Percentiles rank a stretch among this genome's conserved stretches.
Evolutionary conservation across 2,888 invertebrate genomes (phyloP).

Genomic region (Oxytorus armatus): DNA sequence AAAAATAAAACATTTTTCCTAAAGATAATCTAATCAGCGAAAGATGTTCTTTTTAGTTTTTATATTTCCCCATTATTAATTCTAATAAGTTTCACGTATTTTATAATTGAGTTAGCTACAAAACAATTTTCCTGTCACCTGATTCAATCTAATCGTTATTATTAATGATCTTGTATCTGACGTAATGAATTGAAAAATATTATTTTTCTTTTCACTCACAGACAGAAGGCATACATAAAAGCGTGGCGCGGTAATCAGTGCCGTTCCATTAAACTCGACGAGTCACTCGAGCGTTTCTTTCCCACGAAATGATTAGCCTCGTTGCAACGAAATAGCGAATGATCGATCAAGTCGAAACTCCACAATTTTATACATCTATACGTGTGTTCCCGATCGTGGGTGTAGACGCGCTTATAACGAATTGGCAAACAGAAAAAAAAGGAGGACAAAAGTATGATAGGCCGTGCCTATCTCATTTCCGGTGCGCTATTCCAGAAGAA

Average conservation of each 20-base stretch:
- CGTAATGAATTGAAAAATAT: conserved; percentile 12
- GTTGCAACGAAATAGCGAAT: conserved; percentile 50
- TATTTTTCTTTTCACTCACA: conserved; percentile 10
- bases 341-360: conserved; percentile 38
- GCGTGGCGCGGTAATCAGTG: conserved; percentile 43
- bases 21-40: no score
- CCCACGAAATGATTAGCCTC: conserved; percentile 66
- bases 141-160: neutral
- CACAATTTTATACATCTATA: conserved; percentile 7
- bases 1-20: no score
- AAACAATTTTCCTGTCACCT: no score
- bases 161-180: neutral
- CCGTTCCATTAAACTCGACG: conserved; percentile 52
- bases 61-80: no score
- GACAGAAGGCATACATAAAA: neutral
- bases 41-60: no score
- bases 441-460: conserved; percentile 38
- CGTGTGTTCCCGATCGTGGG: conserved; percentile 3
- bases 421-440: conserved; percentile 16
- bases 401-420: conserved; percentile 22
- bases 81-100: no score
- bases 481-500: conserved; percentile 35
- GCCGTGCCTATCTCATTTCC: conserved; percentile 71
- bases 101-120: no score
- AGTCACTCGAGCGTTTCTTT: conserved; percentile 63